These are phyloP conservation scores for Norana najaformis DNA, from an alignment of 2,888 invertebrate genomes.

Conservation along the genomic window DNA sequence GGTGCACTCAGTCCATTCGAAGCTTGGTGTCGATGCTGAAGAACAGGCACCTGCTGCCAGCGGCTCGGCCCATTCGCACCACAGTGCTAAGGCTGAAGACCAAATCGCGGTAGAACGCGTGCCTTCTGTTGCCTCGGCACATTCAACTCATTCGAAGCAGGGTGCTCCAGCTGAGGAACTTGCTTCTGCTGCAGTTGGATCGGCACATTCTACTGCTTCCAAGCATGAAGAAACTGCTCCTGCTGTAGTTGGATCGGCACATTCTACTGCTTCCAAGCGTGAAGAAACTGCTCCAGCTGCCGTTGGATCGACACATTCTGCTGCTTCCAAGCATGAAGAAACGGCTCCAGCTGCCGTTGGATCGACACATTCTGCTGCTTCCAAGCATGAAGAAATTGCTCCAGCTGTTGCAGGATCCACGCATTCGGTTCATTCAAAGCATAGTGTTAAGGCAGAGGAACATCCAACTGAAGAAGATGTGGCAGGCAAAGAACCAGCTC, in stretches of 20 bases:
- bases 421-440: neutral
- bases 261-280: neutral
- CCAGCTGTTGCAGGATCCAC: neutral
- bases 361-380: neutral
- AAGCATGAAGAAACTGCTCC: neutral
- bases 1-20: neutral
- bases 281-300: neutral
- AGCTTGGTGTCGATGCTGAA: neutral
- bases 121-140: neutral
- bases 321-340: neutral
- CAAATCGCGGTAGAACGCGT: too few relatives aligned
- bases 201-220: neutral
- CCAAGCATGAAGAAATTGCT: too few relatives aligned
- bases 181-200: neutral
- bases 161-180: too few relatives aligned
- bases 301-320: neutral
- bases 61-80: neutral
- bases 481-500: neutral
- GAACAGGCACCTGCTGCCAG: too few relatives aligned
- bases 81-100: too few relatives aligned
- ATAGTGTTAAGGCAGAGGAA: neutral
- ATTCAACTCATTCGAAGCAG: neutral
- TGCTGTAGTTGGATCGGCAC: neutral
- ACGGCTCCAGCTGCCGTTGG: neutral
- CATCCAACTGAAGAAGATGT: neutral